Evolutionary conservation across 2,113 vertebrate genomes (phyloP), one percentile per base, ranked within the genome.

Genomic region (Leucosticte australis): DNA sequence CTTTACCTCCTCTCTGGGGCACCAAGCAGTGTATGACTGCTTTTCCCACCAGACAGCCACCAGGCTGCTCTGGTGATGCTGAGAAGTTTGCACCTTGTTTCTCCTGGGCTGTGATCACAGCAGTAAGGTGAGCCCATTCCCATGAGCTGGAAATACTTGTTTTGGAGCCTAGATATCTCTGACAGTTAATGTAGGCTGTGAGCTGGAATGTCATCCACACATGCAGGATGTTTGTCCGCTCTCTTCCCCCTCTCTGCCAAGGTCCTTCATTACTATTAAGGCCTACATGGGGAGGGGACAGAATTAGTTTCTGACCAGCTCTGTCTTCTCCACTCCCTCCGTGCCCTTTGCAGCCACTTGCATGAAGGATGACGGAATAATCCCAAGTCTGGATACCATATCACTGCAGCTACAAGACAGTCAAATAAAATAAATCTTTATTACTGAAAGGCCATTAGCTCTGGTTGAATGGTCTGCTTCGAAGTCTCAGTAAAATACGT

Each of bases 11-110:
- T 85, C 44, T 55, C 42, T 14, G 24, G 62, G 49, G 26, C 57
- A 80, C 31, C 0, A 0, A 65, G 46, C 46, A 71, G 14, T 33
- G 18, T 8, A 9, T 41, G 55, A 44, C 23, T 50, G 9, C 55
- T 77, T 50, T 68, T 20, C 50, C 28, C 15, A 41, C 35, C 33
- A 46, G 22, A 7, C 0, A 10, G 62, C 19, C 37, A 81, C 15
- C 16, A 57, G 60, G n/a, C 46, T 84, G 64, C 74, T 91, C 64
- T 33, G 47, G n/a, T 60, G 55, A 65, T 46, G 41, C n/a, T 62
- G 33, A 65, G 37, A 70, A 65, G 14, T 74, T 65, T 47, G 42
- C 24, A 30, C 37, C 27, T 52, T 46, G 12, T 64, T 90, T 63
- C 82, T 82, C 19, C 62, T 47, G 22, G 30, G 60, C 74, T 82